phyloP scores from a whole-genome alignment of 1,140 invertebrate genomes.

The Protaetia brevitarsis region DNA sequence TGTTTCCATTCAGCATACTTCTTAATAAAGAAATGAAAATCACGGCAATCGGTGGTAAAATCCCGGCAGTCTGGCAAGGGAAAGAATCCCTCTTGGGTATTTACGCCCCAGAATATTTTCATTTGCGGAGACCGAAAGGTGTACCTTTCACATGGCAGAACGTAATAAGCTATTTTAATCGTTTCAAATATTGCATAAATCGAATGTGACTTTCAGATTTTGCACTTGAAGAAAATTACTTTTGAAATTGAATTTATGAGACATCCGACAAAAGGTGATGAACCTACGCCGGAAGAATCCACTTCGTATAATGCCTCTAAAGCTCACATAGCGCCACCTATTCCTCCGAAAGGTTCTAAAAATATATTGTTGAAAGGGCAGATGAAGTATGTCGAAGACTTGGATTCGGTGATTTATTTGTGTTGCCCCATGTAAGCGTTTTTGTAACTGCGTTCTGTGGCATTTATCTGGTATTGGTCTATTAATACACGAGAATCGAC shows the following conservation, averaged over 20 bases:
- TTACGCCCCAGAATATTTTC: conserved; percentile 63
- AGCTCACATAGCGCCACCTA: not conserved
- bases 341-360: conserved; percentile 26
- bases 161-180: conserved; percentile 48
- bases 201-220: conserved; percentile 18
- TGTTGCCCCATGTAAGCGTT: conserved; percentile 78
- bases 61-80: conserved; percentile 67
- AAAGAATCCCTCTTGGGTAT: conserved; percentile 59
- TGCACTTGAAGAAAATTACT: conserved; percentile 39
- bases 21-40: conserved; percentile 64
- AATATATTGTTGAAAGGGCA: conserved; percentile 77
- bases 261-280: not conserved
- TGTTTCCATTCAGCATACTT: conserved; percentile 74
- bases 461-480: no score
- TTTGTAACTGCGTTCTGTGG: no score
- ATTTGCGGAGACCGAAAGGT: conserved; percentile 69
- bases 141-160: conserved; percentile 72
- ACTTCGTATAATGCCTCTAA: not conserved
- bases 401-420: conserved; percentile 75
- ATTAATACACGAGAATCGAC: no score
- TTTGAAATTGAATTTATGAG: conserved; percentile 45
- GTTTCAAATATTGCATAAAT: not conserved
- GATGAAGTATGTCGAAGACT: conserved; percentile 76
- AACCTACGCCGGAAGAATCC: not conserved
- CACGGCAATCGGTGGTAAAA: conserved; percentile 66